A percentile compares a stretch with the other conserved stretches of the same genome.
phyloP scores from a whole-genome alignment of 2,888 invertebrate species.

The Erebia ligea region DNA sequence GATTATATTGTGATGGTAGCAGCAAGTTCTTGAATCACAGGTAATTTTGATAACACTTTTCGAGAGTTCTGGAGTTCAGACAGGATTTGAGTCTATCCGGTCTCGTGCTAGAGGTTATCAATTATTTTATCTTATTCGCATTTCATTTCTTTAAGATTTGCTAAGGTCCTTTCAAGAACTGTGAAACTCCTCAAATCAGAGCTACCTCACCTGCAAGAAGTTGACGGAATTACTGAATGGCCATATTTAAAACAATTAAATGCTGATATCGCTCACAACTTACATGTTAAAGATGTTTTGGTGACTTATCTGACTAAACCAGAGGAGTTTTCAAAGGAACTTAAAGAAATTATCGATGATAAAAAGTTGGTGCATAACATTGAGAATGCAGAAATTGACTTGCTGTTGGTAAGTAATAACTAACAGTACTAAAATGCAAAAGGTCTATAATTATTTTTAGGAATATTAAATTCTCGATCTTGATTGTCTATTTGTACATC shows the following conservation, averaged over 20 bases:
- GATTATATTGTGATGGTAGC: no score
- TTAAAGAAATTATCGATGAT: conserved; percentile 47
- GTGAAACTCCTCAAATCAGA: conserved; percentile 59
- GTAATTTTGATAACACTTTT: no score
- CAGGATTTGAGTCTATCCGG: no score
- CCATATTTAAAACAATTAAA: conserved; percentile 56
- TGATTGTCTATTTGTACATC: no score
- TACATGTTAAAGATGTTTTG: conserved; percentile 55
- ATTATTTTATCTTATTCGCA: no score
- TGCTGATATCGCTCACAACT: conserved; percentile 56
- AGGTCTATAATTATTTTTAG: neutral
- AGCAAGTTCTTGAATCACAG: no score
- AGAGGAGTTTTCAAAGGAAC: conserved; percentile 41
- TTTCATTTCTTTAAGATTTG: conserved; percentile 53
- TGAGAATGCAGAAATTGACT: conserved; percentile 55
- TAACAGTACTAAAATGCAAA: neutral
- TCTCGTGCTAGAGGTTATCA: no score
- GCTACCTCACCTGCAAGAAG: conserved; percentile 64
- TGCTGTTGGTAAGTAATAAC: conserved; percentile 56
- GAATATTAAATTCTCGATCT: neutral
- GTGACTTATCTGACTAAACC: conserved; percentile 49
- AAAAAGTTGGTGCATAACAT: conserved; percentile 49
- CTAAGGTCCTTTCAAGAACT: conserved; percentile 59
- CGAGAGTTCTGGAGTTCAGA: neutral
- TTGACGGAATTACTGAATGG: conserved; percentile 59